phyloP scores from a whole-genome alignment of 2,888 invertebrate species.

The Flexamia atlantica region DNA sequence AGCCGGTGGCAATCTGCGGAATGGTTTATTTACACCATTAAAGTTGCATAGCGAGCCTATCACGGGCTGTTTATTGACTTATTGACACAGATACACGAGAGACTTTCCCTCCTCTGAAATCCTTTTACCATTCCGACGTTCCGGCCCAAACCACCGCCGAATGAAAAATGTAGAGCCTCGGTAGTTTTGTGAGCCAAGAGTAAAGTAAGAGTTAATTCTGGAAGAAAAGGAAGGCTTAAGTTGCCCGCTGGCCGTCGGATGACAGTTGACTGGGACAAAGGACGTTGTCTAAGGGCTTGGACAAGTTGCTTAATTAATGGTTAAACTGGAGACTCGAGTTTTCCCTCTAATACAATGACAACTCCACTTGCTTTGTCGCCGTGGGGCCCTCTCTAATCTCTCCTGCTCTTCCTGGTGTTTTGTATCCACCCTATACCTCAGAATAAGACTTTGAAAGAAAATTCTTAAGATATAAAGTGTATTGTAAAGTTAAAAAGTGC shows the following conservation, averaged over 20 bases:
- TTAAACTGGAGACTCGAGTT: slow-evolving; percentile 38
- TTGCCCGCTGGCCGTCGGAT: not conserved
- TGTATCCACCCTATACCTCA: not conserved
- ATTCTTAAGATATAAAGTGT: too few relatives aligned
- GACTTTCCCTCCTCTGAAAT: not conserved
- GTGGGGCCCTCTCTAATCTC: slow-evolving; percentile 10
- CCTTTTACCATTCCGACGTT: not conserved
- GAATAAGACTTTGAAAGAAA: too few relatives aligned
- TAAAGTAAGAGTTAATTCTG: not conserved
- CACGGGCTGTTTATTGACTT: slow-evolving; percentile 35
- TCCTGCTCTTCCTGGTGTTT: not conserved
- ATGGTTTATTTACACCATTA: slow-evolving; percentile 32
- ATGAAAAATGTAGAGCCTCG: not conserved
- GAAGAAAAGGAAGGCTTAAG: slow-evolving; percentile 2
- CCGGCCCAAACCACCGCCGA: not conserved
- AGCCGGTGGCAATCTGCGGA: slow-evolving; percentile 2
- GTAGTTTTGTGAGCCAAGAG: not conserved
- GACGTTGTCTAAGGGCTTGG: slow-evolving; percentile 35
- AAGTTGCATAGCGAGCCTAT: slow-evolving; percentile 34
- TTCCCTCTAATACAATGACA: slow-evolving; percentile 34
- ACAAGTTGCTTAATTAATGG: slow-evolving; percentile 47
- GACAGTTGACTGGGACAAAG: slow-evolving; percentile 14
- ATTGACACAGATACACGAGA: not conserved
- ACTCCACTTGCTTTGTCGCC: slow-evolving; percentile 36
- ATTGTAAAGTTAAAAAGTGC: too few relatives aligned